A percentile compares a stretch with the other conserved stretches of the same genome.
phyloP scores from a whole-genome alignment of 2,888 invertebrate genomes.

The Trachelus tabidus region DNA sequence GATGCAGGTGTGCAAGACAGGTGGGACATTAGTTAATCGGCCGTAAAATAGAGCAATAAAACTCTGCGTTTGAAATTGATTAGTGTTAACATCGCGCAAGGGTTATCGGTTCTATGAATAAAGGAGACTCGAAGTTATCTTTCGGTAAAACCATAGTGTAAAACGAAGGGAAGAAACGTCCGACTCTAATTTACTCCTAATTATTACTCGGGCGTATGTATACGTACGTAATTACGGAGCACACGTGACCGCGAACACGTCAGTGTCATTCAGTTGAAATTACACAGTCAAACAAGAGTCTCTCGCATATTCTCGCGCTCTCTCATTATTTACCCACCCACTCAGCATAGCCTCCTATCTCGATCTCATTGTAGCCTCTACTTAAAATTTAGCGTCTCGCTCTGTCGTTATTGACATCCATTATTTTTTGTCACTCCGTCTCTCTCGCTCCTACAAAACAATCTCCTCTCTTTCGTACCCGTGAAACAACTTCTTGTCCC shows the following conservation, averaged over 20 bases:
- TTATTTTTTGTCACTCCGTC: not conserved
- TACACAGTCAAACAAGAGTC: conserved; percentile 24
- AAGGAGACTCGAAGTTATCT: not conserved
- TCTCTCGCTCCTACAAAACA: not conserved
- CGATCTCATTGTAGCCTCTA: not conserved
- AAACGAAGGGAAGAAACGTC: conserved; percentile 4
- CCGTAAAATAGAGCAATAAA: not conserved
- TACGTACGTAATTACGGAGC: conserved; percentile 42
- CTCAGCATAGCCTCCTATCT: not conserved
- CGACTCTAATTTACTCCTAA: conserved; percentile 50
- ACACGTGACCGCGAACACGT: conserved; percentile 37
- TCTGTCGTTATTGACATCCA: not conserved
- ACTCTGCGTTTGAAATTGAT: not conserved
- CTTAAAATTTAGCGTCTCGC: not conserved
- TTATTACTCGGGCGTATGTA: conserved; percentile 40
- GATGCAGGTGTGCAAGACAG: conserved; percentile 43
- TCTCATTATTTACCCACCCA: not conserved
- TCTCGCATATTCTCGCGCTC: not conserved
- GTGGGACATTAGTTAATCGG: conserved; percentile 28
- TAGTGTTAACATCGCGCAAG: not conserved
- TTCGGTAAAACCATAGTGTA: not conserved
- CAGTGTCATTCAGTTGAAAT: conserved; percentile 40
- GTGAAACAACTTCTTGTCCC: not conserved
- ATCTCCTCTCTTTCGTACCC: not conserved
- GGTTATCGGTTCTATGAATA: not conserved